phyloP scores from a whole-genome alignment of 2,797 vertebrate genomes.

The Helarctos malayanus region DNA sequence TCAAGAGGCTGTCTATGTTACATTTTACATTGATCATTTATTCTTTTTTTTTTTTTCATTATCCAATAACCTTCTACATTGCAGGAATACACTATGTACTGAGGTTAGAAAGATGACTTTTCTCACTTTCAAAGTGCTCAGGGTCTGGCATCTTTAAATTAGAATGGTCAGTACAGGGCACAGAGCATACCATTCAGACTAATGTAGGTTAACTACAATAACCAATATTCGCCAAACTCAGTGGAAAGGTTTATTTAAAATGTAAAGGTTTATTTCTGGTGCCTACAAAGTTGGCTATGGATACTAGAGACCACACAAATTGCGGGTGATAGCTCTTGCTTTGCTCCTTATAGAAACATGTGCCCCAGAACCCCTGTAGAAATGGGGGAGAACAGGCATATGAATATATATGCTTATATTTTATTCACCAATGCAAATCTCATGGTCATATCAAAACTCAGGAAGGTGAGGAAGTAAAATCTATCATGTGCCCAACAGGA shows the following conservation, averaged over 20 bases:
- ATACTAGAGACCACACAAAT: background rate
- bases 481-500: background rate
- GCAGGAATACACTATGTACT: background rate
- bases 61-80: background rate
- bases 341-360: background rate
- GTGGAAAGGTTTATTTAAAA: background rate
- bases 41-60: conserved; percentile 9
- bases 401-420: background rate
- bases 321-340: background rate
- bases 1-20: background rate
- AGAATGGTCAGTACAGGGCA: background rate
- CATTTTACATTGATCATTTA: background rate
- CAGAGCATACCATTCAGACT: background rate
- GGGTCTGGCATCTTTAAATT: background rate
- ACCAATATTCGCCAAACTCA: background rate
- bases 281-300: background rate
- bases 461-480: background rate
- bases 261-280: background rate
- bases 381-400: background rate
- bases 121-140: background rate
- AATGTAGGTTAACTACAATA: background rate
- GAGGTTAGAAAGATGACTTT: background rate
- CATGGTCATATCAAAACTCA: background rate
- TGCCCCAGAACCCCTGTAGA: accelerated
- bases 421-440: background rate